These are phyloP conservation scores for Cassiopea xamachana DNA, from an alignment of 30 jellyfish, hydroid and myxozoan species.

Conservation along the genomic window DNA sequence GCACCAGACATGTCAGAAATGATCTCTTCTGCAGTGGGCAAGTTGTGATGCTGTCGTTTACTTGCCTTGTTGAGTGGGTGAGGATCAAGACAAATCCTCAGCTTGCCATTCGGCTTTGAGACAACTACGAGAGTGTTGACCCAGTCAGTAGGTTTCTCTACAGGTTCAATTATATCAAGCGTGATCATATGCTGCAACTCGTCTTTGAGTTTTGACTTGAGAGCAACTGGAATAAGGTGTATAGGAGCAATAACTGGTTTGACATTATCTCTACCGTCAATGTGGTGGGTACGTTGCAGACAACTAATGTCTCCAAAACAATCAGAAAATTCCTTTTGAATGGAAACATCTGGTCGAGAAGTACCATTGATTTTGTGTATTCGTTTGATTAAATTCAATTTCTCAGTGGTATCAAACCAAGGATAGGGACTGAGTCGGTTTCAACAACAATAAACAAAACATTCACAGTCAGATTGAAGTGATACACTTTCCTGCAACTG, in stretches of 20 bases:
- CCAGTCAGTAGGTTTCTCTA: slow-evolving; percentile 67
- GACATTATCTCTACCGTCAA: background rate
- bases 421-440: slow-evolving; percentile 62
- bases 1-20: slow-evolving; percentile 20
- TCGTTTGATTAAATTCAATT: slow-evolving; percentile 51
- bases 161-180: slow-evolving; percentile 33
- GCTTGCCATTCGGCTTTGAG: slow-evolving; percentile 44
- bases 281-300: background rate
- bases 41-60: slow-evolving; percentile 3
- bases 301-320: background rate
- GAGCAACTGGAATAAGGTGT: slow-evolving; percentile 10
- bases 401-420: slow-evolving; percentile 57
- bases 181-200: slow-evolving; percentile 12
- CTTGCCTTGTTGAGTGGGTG: slow-evolving; percentile 38
- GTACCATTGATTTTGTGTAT: slow-evolving; percentile 28
- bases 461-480: slow-evolving; percentile 12
- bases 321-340: background rate
- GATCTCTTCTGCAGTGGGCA: slow-evolving; percentile 36
- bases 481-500: slow-evolving; percentile 60
- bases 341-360: background rate
- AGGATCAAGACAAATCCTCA: slow-evolving; percentile 46
- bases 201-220: slow-evolving; percentile 4
- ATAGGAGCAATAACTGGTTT: slow-evolving; percentile 15
- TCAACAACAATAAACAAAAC: slow-evolving; percentile 41
- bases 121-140: slow-evolving; percentile 8